A percentile compares a stretch with the other conserved stretches of the same genome.
phyloP scores from a whole-genome alignment of 1,140 invertebrate genomes.

The Zaprionus ghesquierei region DNA sequence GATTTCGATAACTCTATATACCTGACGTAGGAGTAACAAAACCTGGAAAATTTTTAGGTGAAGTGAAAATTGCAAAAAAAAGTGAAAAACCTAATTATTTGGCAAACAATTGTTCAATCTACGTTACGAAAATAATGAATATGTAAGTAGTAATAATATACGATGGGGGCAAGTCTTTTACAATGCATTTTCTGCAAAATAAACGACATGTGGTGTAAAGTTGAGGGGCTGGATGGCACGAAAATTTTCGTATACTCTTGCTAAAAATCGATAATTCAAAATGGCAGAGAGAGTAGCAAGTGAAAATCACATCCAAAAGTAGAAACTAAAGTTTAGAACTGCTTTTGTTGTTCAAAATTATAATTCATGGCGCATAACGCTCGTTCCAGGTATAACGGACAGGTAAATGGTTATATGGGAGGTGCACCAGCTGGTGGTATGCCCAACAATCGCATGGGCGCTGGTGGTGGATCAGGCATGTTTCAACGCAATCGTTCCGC shows the following conservation, averaged over 20 bases:
- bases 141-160: constrained; percentile 41
- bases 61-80: constrained; percentile 67
- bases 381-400: constrained; percentile 71
- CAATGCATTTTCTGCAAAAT: not conserved
- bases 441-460: constrained; percentile 68
- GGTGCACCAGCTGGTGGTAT: constrained; percentile 49
- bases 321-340: constrained; percentile 39
- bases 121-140: constrained; percentile 45
- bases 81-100: constrained; percentile 47
- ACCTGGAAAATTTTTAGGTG: constrained; percentile 66
- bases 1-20: constrained; percentile 29
- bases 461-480: constrained; percentile 62
- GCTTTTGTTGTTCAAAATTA: constrained; percentile 64
- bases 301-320: constrained; percentile 68
- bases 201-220: constrained; percentile 7
- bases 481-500: constrained; percentile 72
- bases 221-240: not conserved
- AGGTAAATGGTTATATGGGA: constrained; percentile 65
- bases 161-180: not conserved
- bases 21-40: constrained; percentile 54
- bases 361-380: constrained; percentile 52
- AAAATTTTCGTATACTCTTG: constrained; percentile 30
- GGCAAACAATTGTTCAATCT: constrained; percentile 44
- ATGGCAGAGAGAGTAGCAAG: constrained; percentile 51
- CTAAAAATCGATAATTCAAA: constrained; percentile 78